Percentiles rank a stretch among this genome's conserved stretches.
Conservation (phyloP, 2,113 vertebrate species). For the Eupsittula cactorum region DNA sequence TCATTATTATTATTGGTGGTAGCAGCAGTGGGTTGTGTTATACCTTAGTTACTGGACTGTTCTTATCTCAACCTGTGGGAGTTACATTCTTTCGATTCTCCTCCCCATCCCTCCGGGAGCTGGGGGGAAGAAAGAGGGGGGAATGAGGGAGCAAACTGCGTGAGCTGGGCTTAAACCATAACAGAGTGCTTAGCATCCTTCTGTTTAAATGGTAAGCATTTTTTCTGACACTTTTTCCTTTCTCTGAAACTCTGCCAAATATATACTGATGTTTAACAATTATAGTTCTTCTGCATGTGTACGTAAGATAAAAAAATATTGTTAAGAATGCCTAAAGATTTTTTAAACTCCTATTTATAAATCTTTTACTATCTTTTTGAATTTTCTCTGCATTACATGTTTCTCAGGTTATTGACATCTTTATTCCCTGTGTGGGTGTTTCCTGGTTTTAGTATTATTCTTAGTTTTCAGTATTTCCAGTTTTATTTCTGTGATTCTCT, state of each 20-base stretch:
- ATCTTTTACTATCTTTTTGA: background rate
- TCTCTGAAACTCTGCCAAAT: background rate
- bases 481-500: slow-evolving; percentile 73
- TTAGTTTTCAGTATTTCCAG: slow-evolving; percentile 2
- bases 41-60: no score
- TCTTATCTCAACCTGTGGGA: no score
- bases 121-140: no score
- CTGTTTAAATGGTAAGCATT: background rate
- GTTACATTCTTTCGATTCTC: no score
- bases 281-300: background rate
- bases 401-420: background rate
- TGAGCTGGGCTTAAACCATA: no score
- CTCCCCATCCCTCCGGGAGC: no score
- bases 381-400: background rate
- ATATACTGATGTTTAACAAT: background rate
- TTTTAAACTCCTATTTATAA: background rate
- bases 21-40: no score
- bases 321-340: background rate
- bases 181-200: background rate
- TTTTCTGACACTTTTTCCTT: background rate
- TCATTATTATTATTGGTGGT: no score
- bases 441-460: slow-evolving; percentile 61
- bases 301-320: background rate
- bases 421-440: background rate
- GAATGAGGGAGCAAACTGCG: no score